Evolutionary conservation across 2,888 invertebrate species (phyloP).

Genomic region (Nebria salina): DNA sequence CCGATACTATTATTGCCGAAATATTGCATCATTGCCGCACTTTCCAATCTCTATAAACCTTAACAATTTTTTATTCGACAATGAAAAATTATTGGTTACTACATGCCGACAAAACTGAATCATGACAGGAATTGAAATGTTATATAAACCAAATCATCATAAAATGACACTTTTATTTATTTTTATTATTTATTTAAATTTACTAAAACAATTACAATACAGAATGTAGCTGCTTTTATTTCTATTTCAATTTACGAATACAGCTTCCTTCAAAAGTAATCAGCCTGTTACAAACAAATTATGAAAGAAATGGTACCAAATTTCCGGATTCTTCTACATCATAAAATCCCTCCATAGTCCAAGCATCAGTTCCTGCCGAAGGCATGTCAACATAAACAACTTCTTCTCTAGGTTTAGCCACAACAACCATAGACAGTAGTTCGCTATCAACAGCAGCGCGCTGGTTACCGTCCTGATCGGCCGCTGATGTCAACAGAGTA

Average conservation of each 20-base stretch:
- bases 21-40: not conserved
- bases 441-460: slow-evolving; percentile 53
- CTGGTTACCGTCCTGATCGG: slow-evolving; percentile 12
- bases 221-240: too few relatives aligned
- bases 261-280: too few relatives aligned
- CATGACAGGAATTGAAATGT: too few relatives aligned
- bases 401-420: slow-evolving; percentile 56
- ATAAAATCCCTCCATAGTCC: slow-evolving; percentile 61
- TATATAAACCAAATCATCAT: too few relatives aligned
- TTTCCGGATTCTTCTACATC: slow-evolving; percentile 61
- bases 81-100: too few relatives aligned
- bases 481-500: slow-evolving; percentile 22
- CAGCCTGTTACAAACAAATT: slow-evolving; percentile 44
- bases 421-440: slow-evolving; percentile 58
- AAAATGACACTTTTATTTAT: too few relatives aligned
- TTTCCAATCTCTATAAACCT: too few relatives aligned
- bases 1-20: not conserved
- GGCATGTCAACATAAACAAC: slow-evolving; percentile 55
- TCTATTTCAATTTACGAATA: too few relatives aligned
- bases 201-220: too few relatives aligned
- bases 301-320: slow-evolving; percentile 58
- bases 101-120: too few relatives aligned
- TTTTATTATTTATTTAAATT: too few relatives aligned
- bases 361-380: slow-evolving; percentile 53
- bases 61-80: too few relatives aligned